Evolutionary conservation across 2,888 invertebrate species (phyloP), one percentile per base, ranked within the genome.

Genomic region (Drosophila mulleri): DNA sequence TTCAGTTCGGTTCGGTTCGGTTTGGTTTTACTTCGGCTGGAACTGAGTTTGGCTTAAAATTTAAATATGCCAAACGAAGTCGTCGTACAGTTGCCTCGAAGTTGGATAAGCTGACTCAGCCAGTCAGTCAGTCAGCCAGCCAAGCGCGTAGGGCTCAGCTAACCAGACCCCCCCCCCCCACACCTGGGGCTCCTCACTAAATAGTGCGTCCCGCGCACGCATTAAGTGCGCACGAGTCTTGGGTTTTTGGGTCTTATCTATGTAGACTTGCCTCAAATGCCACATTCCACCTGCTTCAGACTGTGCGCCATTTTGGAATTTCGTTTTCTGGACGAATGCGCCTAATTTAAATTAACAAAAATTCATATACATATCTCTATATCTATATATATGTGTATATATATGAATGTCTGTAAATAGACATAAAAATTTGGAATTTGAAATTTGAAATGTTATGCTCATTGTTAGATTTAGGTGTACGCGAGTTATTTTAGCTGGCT

Each of bases 291-390:
- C 85, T 83, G 85, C 83, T 70, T 67, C 58, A 60, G 62, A 54
- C 61, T 35, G 48, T 58, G 62, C 78, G 82, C 81, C 83, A 85
- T 86, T 88, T 86, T 84, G 67, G 80, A 87, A 84, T 84, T 84
- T 88, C 73, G 86, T 85, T 86, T 86, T 86, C 88, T 86, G 86
- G 88, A 83, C 86, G 86, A 86, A 86, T 86, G 86, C 86, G 71
- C 61, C 83, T 82, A 88, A 88, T 86, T 83, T 88, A 86, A 88
- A 86, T 86, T 80, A 88, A 85, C 81, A 81, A 73, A 83, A 73
- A 53, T 53, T 53, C 44, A 57, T 20, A 70, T 45, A 52, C 14
- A 26, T 35, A 52, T 32, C 48, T 29, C 63, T 18, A 42, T 35
- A 57, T 18, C 67, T 42, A 47, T 4, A 29, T 39, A 20, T 29